phyloP scores from a whole-genome alignment of 2,888 invertebrate genomes.

The Euplagia quadripunctaria region DNA sequence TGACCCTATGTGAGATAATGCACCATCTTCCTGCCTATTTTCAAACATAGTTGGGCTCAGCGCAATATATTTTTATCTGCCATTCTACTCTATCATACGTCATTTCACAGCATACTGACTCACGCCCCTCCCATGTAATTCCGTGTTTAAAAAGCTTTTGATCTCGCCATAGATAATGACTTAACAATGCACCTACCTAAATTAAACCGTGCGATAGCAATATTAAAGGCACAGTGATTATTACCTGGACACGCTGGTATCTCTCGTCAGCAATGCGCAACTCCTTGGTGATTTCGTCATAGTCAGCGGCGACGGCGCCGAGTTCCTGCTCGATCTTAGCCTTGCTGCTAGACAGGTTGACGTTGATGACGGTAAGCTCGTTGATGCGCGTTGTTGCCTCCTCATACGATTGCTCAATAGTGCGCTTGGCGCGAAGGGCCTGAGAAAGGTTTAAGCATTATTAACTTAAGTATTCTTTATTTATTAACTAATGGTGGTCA shows the following conservation, averaged over 20 bases:
- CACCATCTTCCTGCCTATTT: too few species aligned
- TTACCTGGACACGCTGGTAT: conserved; percentile 95
- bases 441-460: conserved; percentile 62
- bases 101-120: too few species aligned
- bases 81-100: too few species aligned
- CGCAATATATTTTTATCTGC: too few species aligned
- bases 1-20: too few species aligned
- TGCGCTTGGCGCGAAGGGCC: conserved; percentile 97
- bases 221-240: not conserved
- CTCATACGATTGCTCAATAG: conserved; percentile 95
- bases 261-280: conserved; percentile 97
- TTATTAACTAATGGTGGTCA: not conserved
- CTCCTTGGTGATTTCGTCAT: conserved; percentile 99
- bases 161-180: not conserved
- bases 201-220: not conserved
- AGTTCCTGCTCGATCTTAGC: conserved; percentile 98
- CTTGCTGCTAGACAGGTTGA: conserved; percentile 97
- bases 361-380: conserved; percentile 97
- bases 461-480: not conserved
- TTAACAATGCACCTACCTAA: not conserved
- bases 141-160: not conserved
- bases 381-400: conserved; percentile 97
- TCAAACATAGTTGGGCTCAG: too few species aligned
- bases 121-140: too few species aligned
- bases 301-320: conserved; percentile 96